Evolutionary conservation across 2,888 invertebrate species (phyloP).

Genomic region (Timema podura): DNA sequence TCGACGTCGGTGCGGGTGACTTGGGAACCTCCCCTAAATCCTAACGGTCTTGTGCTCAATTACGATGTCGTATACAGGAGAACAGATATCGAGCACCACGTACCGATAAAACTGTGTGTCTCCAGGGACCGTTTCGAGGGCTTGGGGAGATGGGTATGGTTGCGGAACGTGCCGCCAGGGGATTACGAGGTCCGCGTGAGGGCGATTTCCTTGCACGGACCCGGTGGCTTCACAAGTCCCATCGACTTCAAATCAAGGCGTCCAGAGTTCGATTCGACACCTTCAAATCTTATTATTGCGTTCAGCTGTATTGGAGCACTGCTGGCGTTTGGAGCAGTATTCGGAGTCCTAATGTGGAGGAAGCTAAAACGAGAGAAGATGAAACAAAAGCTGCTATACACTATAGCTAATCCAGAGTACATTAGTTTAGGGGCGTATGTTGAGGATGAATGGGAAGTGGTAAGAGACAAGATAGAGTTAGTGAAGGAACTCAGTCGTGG

Average conservation of each 20-base stretch:
- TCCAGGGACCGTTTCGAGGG: too few relatives aligned
- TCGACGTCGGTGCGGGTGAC: neutral
- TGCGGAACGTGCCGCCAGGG: too few relatives aligned
- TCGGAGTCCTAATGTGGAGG: neutral
- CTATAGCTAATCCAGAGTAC: slow-evolving; percentile 64
- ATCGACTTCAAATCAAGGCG: too few relatives aligned
- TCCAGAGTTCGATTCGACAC: too few relatives aligned
- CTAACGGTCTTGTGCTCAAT: slow-evolving; percentile 5
- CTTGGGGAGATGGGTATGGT: too few relatives aligned
- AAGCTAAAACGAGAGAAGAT: slow-evolving; percentile 31
- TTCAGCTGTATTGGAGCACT: neutral
- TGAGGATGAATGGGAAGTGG: slow-evolving; percentile 46
- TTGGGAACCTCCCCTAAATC: slow-evolving; percentile 3
- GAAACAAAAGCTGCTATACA: slow-evolving; percentile 47
- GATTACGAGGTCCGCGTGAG: too few relatives aligned
- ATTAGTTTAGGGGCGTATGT: slow-evolving; percentile 41
- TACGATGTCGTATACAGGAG: neutral
- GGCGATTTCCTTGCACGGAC: too few relatives aligned
- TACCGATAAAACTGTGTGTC: too few relatives aligned
- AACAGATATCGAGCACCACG: neutral
- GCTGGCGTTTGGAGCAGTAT: neutral
- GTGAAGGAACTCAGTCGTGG: slow-evolving; percentile 61
- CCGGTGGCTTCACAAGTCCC: too few relatives aligned
- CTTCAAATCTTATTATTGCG: too few relatives aligned
- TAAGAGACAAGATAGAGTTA: slow-evolving; percentile 54